Percentiles rank a stretch among this genome's conserved stretches.
These are phyloP conservation scores for Tetramorium parvispinum DNA, from an alignment of 1,140 invertebrate species.

Conservation along the genomic window DNA sequence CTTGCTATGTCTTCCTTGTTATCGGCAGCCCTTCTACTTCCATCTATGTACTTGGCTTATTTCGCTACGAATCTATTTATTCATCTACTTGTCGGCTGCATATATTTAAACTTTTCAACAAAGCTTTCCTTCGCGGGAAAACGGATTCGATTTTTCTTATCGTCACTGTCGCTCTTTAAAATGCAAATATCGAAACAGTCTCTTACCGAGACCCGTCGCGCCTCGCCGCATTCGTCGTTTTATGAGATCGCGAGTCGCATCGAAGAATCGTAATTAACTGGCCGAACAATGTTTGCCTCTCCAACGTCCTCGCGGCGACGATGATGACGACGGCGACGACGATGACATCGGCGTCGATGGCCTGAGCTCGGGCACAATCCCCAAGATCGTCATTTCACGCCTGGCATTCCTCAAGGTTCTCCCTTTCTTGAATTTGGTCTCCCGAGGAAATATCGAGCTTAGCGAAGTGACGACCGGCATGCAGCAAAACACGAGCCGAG, in stretches of 20 bases:
- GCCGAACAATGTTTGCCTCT: constrained; percentile 8
- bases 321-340: not conserved
- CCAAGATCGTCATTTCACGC: constrained; percentile 61
- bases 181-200: constrained; percentile 28
- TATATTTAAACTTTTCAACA: constrained; percentile 15
- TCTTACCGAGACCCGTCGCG: not conserved
- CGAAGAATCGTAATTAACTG: constrained; percentile 17
- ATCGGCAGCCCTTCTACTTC: constrained; percentile 17
- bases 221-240: constrained; percentile 16
- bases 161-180: not conserved
- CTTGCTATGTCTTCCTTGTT: not conserved
- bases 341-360: constrained; percentile 27
- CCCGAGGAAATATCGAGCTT: not conserved
- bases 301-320: constrained; percentile 15
- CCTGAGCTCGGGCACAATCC: constrained; percentile 49
- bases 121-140: not conserved
- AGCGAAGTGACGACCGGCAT: constrained; percentile 39
- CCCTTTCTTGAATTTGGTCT: not conserved
- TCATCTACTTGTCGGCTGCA: constrained; percentile 19
- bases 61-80: constrained; percentile 48
- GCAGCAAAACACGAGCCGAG: constrained; percentile 33
- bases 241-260: not conserved
- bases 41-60: constrained; percentile 19
- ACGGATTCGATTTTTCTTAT: constrained; percentile 7
- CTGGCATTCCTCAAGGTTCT: constrained; percentile 44